phyloP scores from a whole-genome alignment of 2,113 vertebrate species.

The Pseudopodoces humilis region DNA sequence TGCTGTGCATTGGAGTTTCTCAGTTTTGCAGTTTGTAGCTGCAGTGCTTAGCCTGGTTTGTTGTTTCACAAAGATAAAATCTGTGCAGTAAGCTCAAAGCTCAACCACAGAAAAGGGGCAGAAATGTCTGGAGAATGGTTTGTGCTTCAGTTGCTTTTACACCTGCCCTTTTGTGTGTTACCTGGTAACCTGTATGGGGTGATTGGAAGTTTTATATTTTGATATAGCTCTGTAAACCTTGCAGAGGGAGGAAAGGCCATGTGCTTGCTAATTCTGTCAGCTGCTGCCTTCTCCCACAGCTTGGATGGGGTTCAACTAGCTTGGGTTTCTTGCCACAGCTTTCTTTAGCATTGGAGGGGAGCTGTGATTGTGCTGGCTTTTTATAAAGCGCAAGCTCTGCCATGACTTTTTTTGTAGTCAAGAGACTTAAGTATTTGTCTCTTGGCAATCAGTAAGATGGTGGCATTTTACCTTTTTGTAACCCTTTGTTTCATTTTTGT shows the following conservation, averaged over 20 bases:
- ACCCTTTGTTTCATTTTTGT: neutral
- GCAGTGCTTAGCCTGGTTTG: neutral
- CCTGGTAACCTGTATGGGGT: neutral
- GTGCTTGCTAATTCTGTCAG: neutral
- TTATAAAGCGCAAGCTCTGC: neutral
- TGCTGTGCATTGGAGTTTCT: neutral
- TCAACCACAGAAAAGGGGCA: neutral
- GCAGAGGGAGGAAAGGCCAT: neutral
- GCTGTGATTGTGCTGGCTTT: neutral
- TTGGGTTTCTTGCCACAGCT: neutral
- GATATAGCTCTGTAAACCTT: neutral
- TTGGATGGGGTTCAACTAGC: neutral
- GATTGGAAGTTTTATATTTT: neutral
- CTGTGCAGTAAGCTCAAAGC: neutral
- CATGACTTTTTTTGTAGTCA: neutral
- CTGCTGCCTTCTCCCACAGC: neutral
- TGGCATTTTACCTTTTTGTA: neutral
- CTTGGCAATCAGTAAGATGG: neutral
- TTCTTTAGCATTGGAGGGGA: neutral
- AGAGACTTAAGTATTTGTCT: neutral
- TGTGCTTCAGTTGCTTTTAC: neutral
- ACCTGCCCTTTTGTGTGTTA: neutral
- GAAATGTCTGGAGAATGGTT: neutral
- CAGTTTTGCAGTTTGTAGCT: neutral
- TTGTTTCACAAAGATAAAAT: neutral